Evolutionary conservation across 2,797 vertebrate species (phyloP), one percentile per base, ranked within the genome.

Genomic region (Mus minutoides): DNA sequence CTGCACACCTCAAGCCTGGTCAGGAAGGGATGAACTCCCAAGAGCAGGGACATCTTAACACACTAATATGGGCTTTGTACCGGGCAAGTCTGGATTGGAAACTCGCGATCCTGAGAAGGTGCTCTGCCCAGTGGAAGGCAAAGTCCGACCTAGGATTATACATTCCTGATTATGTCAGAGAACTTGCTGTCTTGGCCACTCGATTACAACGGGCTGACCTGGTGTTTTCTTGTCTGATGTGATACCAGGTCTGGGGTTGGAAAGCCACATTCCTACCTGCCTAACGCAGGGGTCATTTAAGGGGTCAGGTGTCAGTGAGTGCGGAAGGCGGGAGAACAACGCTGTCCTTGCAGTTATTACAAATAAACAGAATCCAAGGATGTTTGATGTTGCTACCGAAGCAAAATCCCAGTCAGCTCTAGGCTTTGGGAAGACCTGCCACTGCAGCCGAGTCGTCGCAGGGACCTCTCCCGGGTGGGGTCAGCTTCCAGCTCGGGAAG

Each of bases 1-100:
- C 92, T 80, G 34, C 92, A 88, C 73, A 88, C 56, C 69, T 84
- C 19, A 49, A 75, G 40, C 71, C 40, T 49, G 88, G 90, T 93
- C 46, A 1, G 26, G 37, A 21, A 60, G 37, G 11, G 60, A 64
- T 0, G 52, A 71, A 56, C 7, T 26, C 1, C 43, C 37, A 73
- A 62, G n/a, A 80, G 26, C 17, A 6, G 34, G 67, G n/a, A 49
- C 31, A 34, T 79, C n/a, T 89, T 89, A 83, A 89, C 80, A 79
- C n/a, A 56, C 62, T 29, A 58, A 34, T n/a, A 60, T 17, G 54
- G 71, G 52, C 69, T 88, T 75, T 76, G 86, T n/a, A 60, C 11
- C 2, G 49, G 37, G 69, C 11, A 77, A 83, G 24, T 54, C 37
- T 0, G 17, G 9, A 67, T 77, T 77, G 92, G 60, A 88, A 89